These are phyloP conservation scores for Platycheirus albimanus DNA, from an alignment of 2,888 invertebrate species.

Conservation along the genomic window DNA sequence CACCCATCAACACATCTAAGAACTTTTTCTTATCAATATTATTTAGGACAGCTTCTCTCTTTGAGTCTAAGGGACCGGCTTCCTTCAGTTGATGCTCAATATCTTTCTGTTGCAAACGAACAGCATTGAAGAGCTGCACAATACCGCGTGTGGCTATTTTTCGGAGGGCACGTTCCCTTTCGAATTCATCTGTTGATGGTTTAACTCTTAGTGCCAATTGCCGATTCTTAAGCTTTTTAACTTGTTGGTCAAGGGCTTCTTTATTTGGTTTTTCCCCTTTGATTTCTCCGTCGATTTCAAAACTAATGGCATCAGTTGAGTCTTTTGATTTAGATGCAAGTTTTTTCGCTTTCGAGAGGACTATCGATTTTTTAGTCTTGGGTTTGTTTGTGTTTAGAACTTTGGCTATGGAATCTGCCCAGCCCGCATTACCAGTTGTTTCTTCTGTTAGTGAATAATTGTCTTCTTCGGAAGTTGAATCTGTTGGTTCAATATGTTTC, in stretches of 20 bases:
- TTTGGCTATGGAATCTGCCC: conserved; percentile 93
- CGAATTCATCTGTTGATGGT: conserved; percentile 89
- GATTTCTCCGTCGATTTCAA: conserved; percentile 87
- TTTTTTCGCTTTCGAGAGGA: conserved; percentile 92
- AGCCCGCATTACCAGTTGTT: conserved; percentile 85
- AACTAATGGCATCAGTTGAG: conserved; percentile 84
- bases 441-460: conserved; percentile 41
- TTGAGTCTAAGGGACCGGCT: conserved; percentile 89
- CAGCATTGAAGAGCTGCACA: conserved; percentile 96
- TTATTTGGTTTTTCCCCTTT: conserved; percentile 82
- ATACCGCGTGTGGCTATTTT: conserved; percentile 96
- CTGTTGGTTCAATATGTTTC: conserved; percentile 34
- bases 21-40: conserved; percentile 89
- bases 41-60: conserved; percentile 89
- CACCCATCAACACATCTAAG: conserved; percentile 90
- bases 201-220: conserved; percentile 86
- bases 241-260: conserved; percentile 76
- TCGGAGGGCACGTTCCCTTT: conserved; percentile 89
- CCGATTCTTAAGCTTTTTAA: conserved; percentile 82
- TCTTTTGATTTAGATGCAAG: conserved; percentile 83
- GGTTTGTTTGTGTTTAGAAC: conserved; percentile 90
- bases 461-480: conserved; percentile 63
- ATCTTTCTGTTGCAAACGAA: conserved; percentile 91
- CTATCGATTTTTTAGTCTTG: conserved; percentile 88
- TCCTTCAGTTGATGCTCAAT: conserved; percentile 88